These are phyloP conservation scores for Serranochromis macrocephalus DNA, from an alignment of 2,113 vertebrate species.

Conservation along the genomic window DNA sequence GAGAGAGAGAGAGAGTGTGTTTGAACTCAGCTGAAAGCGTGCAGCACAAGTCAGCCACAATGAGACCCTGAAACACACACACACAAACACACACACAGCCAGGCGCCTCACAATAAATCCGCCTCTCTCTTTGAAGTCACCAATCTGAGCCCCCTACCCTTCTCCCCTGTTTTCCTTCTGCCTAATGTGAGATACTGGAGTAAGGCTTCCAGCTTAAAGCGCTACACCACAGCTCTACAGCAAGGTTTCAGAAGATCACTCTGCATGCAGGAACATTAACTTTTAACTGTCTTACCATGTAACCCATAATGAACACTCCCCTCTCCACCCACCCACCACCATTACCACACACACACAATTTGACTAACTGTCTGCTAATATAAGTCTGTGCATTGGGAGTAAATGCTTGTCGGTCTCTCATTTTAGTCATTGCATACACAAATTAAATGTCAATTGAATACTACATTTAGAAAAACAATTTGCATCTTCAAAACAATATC, in stretches of 20 bases:
- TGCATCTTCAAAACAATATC: not conserved
- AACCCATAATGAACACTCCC: not conserved
- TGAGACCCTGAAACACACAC: not conserved
- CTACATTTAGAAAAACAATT: not conserved
- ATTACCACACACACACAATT: not conserved
- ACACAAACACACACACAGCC: not conserved
- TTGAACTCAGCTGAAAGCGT: not conserved
- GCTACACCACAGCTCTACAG: not conserved
- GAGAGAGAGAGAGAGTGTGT: not conserved
- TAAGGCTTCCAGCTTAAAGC: not conserved
- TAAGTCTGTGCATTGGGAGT: not conserved
- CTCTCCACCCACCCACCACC: not conserved
- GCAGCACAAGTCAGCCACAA: not conserved
- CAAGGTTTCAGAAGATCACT: not conserved
- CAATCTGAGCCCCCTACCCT: not conserved
- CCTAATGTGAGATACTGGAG: not conserved
- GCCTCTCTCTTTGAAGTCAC: constrained; percentile 13
- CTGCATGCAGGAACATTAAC: not conserved
- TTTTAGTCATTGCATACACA: not conserved
- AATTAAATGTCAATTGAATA: not conserved
- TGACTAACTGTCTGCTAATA: not conserved
- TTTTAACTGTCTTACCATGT: not conserved
- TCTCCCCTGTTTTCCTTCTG: not conserved
- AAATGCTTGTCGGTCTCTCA: not conserved
- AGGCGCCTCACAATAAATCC: constrained; percentile 1